Evolutionary conservation across 2,888 invertebrate genomes (phyloP), one percentile per base, ranked within the genome.

Genomic region (Harpalus rufipes): DNA sequence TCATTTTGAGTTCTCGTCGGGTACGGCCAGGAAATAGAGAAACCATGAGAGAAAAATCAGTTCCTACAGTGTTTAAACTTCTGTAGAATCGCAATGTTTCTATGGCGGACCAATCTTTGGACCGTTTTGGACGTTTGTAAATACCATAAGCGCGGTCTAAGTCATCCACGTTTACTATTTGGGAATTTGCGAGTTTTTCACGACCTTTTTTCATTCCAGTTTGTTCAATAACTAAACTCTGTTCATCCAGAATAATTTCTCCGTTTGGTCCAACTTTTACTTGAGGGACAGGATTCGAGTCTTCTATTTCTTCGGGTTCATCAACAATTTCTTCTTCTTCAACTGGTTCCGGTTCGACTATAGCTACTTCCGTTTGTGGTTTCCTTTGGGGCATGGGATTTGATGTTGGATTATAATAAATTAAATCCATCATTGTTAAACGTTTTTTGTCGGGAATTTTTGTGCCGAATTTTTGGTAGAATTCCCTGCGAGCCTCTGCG

Each of bases 71-170:
- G 87, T 96, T 97, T 8, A 99, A 91, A 0, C 97, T 97, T 88
- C 96, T 94, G 91, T 98, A 99, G 91, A 98, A 98, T 87, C 96
- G 95, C n/a, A 96, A 92, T 0, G 98, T 98, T 89, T 98, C 97
- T 85, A 93, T 92, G 51, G 94, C 92, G 7, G 92, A 91, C 97
- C 97, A 97, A 63, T 96, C 95, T 81, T 94, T 94, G 0, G 95
- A 93, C 68, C 95, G 93, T 87, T 93, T 92, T 14, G 93, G 92
- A 25, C 94, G 93, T 84, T 94, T 94, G 89, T 95, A 96, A 86
- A 94, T 92, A 0, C 95, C 95, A 85, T 92, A 91, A 6, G 92
- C 90, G 0, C 91, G 91, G 74, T 92, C 92, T 32, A 91, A 90
- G 88, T 94, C 93, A 91, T 95, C 95, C 21, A 95, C 93, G 61